These are phyloP conservation scores for Xanthia icteritia DNA, from an alignment of 2,888 invertebrate species.

Conservation along the genomic window DNA sequence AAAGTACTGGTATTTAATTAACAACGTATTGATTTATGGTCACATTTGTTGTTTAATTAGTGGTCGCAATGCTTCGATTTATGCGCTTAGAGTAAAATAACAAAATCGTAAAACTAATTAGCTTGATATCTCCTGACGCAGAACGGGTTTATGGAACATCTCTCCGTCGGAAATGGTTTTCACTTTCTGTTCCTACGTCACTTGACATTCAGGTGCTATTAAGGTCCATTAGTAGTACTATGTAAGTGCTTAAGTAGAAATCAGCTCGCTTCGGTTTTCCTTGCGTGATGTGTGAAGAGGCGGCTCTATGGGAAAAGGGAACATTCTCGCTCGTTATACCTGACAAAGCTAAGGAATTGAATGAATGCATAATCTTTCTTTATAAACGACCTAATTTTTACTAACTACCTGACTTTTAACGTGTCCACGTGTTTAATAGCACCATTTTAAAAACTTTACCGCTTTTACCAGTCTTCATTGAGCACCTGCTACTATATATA, in stretches of 20 bases:
- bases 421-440: neutral
- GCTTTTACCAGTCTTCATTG: neutral
- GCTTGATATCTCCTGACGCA: slow-evolving; percentile 37
- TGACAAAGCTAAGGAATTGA: slow-evolving; percentile 35
- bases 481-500: neutral
- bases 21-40: slow-evolving; percentile 52
- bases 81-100: slow-evolving; percentile 21
- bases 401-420: neutral
- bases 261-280: slow-evolving; percentile 40
- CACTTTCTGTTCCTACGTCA: slow-evolving; percentile 63
- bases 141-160: slow-evolving; percentile 52
- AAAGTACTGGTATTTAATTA: slow-evolving; percentile 52
- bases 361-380: neutral
- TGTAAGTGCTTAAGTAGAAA: slow-evolving; percentile 53
- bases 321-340: slow-evolving; percentile 37
- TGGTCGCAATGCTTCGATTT: slow-evolving; percentile 46
- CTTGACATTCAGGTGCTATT: slow-evolving; percentile 57
- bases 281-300: slow-evolving; percentile 35
- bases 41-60: slow-evolving; percentile 48
- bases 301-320: slow-evolving; percentile 46
- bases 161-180: slow-evolving; percentile 59
- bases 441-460: neutral
- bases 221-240: slow-evolving; percentile 42
- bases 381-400: neutral
- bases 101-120: slow-evolving; percentile 53